Conservation (phyloP, 2,113 vertebrate species). For the Gnathonemus longibarbis region DNA sequence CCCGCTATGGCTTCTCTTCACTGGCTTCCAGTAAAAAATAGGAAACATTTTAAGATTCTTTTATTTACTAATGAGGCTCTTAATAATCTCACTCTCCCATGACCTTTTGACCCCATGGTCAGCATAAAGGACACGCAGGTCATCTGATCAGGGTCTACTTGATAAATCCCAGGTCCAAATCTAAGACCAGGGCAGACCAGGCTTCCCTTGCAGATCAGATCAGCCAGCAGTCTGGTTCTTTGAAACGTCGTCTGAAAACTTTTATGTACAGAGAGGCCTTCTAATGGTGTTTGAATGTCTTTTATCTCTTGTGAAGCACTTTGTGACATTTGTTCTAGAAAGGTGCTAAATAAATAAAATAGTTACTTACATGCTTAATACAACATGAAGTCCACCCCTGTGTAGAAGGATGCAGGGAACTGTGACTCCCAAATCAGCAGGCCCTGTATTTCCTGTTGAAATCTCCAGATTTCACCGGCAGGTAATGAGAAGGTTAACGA, state of each 20-base stretch:
- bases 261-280: neutral
- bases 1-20: neutral
- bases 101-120: neutral
- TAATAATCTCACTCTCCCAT: neutral
- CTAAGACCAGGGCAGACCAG: neutral
- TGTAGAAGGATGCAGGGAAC: neutral
- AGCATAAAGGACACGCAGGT: neutral
- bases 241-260: neutral
- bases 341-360: neutral
- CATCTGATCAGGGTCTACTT: neutral
- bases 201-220: neutral
- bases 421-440: neutral
- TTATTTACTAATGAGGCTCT: neutral
- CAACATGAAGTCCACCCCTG: neutral
- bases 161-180: neutral
- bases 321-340: neutral
- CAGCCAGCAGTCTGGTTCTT: neutral
- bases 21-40: neutral
- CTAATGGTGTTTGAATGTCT: neutral
- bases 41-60: neutral
- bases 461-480: neutral
- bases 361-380: neutral
- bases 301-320: neutral
- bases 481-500: slow-evolving; percentile 8
- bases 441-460: neutral